Evolutionary conservation across 2,888 invertebrate species (phyloP).

Genomic region (Apodemia zela): DNA sequence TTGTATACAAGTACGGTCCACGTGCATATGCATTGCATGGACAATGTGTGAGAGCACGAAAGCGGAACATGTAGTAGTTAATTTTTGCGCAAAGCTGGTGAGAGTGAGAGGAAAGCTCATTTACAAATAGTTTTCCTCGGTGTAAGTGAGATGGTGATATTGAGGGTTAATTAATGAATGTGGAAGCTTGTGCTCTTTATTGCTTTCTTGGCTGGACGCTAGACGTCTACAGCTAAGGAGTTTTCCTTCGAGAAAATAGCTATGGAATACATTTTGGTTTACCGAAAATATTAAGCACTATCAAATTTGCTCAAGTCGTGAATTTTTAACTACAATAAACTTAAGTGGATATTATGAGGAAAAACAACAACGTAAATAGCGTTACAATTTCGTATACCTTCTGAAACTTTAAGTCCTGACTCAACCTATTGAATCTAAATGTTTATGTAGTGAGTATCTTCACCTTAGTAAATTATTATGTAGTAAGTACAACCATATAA

Average conservation of each 20-base stretch:
- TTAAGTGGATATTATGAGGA: not conserved
- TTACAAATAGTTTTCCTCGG: conserved; percentile 70
- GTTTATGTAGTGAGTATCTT: too few relatives aligned
- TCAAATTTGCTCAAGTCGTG: not conserved
- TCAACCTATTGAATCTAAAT: too few relatives aligned
- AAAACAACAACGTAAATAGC: not conserved
- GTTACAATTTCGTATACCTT: not conserved
- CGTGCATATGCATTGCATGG: conserved; percentile 72
- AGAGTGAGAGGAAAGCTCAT: conserved; percentile 71
- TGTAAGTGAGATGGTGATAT: conserved; percentile 59
- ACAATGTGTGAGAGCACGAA: conserved; percentile 64
- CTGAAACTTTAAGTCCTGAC: too few relatives aligned
- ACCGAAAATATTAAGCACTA: not conserved
- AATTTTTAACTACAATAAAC: not conserved
- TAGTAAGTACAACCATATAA: too few relatives aligned
- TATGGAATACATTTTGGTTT: conserved; percentile 39
- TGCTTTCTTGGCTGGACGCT: conserved; percentile 78
- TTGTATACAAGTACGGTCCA: conserved; percentile 38
- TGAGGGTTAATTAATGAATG: conserved; percentile 81
- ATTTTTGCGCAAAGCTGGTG: conserved; percentile 80
- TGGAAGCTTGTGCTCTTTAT: conserved; percentile 81
- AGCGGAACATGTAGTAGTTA: conserved; percentile 74
- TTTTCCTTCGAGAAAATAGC: conserved; percentile 72
- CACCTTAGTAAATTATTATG: too few relatives aligned
- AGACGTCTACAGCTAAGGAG: conserved; percentile 75